These are phyloP conservation scores for Crenuchus spilurus DNA, from an alignment of 2,797 vertebrate genomes.

Conservation along the genomic window DNA sequence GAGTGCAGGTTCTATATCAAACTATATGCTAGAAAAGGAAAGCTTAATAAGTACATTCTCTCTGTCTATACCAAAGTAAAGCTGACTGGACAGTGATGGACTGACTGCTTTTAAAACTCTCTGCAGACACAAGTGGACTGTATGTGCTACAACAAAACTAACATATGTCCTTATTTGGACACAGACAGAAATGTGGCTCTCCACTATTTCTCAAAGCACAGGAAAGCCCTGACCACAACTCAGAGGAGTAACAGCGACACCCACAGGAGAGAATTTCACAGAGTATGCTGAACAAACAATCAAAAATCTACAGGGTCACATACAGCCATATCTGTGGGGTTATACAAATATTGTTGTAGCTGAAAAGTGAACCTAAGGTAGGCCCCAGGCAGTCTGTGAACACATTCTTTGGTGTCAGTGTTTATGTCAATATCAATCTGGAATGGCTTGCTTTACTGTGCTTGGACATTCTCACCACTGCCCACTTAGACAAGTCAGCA, in stretches of 20 bases:
- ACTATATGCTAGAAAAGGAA: too few relatives aligned
- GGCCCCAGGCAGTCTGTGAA: conserved; percentile 4
- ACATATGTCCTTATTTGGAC: conserved; percentile 80
- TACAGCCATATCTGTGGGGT: not conserved
- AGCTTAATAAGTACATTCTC: too few relatives aligned
- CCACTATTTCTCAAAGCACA: conserved; percentile 59
- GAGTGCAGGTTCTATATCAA: too few relatives aligned
- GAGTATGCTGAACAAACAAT: not conserved
- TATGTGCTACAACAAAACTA: conserved; percentile 48
- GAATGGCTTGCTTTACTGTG: conserved; percentile 1
- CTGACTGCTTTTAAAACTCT: too few relatives aligned
- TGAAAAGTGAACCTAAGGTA: not conserved
- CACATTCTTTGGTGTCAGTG: not conserved
- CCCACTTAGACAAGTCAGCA: conserved; percentile 3
- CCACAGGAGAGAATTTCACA: conserved; percentile 74
- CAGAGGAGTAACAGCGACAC: conserved; percentile 68
- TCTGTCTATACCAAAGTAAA: not conserved
- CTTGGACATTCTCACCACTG: conserved; percentile 6
- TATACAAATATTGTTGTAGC: conserved; percentile 21
- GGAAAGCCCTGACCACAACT: conserved; percentile 42
- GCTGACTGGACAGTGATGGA: too few relatives aligned
- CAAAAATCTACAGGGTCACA: conserved; percentile 3
- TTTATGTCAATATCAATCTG: conserved; percentile 8
- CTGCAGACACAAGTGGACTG: conserved; percentile 52
- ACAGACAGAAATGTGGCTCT: conserved; percentile 56